These are phyloP conservation scores for Tyrannus savana DNA, from an alignment of 2,113 vertebrate genomes.

Conservation along the genomic window DNA sequence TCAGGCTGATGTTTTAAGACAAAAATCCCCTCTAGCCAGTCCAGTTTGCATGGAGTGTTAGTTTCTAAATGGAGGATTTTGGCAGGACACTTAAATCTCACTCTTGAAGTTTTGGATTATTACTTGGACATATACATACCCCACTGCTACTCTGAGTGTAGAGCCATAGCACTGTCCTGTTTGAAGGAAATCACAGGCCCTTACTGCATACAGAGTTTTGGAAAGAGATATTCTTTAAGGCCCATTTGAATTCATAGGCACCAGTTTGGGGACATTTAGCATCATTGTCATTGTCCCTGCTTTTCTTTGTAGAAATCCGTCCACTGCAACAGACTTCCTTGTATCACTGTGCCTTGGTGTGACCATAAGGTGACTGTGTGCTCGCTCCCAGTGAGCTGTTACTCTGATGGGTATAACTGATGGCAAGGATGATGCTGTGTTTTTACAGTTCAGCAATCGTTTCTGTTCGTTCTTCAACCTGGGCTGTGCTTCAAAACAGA, in stretches of 20 bases:
- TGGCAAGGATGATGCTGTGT: background rate
- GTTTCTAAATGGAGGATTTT: background rate
- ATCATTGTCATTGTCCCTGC: background rate
- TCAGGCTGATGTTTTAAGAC: background rate
- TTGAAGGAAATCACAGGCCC: background rate
- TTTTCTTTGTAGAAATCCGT: background rate
- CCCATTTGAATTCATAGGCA: background rate
- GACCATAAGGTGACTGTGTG: background rate
- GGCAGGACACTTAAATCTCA: background rate
- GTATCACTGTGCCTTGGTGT: background rate
- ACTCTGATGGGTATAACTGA: background rate
- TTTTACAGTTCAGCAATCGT: slow-evolving; percentile 1
- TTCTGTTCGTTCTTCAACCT: background rate
- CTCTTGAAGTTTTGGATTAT: background rate
- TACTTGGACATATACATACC: background rate
- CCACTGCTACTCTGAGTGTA: background rate
- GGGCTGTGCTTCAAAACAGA: background rate
- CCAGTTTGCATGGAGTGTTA: background rate
- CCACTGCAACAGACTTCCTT: background rate
- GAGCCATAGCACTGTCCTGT: background rate
- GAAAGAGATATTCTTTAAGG: background rate
- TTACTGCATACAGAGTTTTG: background rate
- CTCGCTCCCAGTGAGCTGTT: background rate
- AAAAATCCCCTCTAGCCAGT: background rate
- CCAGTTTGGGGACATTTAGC: background rate